Conservation (phyloP, 2,113 vertebrate species). For the Sander lucioperca region DNA sequence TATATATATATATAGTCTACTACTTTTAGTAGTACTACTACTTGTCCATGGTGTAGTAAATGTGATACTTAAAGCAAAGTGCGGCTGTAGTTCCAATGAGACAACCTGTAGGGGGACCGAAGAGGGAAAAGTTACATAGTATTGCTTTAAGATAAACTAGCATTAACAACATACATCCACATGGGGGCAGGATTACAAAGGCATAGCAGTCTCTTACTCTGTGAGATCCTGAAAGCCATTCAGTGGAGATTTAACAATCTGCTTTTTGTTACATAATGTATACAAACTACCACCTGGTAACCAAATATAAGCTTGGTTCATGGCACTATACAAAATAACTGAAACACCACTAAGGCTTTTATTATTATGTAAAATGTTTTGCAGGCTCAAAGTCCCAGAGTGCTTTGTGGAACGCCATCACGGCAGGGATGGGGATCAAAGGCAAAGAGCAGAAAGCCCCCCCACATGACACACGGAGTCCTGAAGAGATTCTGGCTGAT, state of each 20-base stretch:
- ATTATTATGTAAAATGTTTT: not conserved
- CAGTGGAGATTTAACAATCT: not conserved
- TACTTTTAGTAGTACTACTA: not conserved
- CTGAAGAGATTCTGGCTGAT: conserved; percentile 94
- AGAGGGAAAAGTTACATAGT: too few relatives aligned
- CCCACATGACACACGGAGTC: conserved; percentile 86
- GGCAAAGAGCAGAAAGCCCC: conserved; percentile 84
- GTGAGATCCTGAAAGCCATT: not conserved
- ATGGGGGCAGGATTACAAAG: conserved; percentile 73
- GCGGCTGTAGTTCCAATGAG: too few relatives aligned
- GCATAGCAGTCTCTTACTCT: not conserved
- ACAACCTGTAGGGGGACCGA: too few relatives aligned
- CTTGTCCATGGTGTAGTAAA: not conserved
- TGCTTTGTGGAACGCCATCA: conserved; percentile 91
- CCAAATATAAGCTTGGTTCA: not conserved
- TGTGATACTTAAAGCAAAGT: not conserved
- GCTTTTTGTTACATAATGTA: not conserved
- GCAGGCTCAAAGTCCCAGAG: conserved; percentile 97
- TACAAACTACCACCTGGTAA: not conserved
- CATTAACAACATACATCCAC: conserved; percentile 62
- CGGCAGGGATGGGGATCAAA: conserved; percentile 87
- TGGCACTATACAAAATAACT: not conserved
- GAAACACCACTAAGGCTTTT: not conserved
- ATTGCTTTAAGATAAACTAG: not conserved
- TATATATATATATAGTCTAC: not conserved